Base-by-base conservation (phyloP, 2,797 vertebrate species). In the Psittacula derbiana region DNA sequence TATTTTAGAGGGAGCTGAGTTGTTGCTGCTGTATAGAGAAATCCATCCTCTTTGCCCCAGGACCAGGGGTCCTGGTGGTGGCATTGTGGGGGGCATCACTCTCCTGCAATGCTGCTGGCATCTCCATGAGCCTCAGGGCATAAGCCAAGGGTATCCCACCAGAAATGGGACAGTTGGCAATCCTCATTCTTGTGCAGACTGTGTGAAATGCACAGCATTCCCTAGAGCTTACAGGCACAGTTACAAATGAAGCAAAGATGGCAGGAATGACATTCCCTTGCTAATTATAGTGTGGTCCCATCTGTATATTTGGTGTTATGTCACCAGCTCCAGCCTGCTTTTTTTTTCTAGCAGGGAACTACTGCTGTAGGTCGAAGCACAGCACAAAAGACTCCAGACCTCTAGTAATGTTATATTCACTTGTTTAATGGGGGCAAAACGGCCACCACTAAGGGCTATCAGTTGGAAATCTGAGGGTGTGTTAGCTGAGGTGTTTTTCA, bases 201-300 rank as follows among this genome's bases (percentile, higher is more conserved):
- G 88, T 94, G 95, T 93, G 96, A 95, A 96, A 92, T 95, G 95
- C 88, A 94, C 95, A 92, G 93, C 95, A 95, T 97, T 96, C 97
- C 95, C 92, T 84, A 89, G 95, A 96, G 96, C 95, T 96, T 96
- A 95, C 94, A 93, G 94, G 93, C 96, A 64, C 91, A 73, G 92
- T 92, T 92, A 96, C 95, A 95, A 95, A 96, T 0, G 88, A 94
- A 94, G 94, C 84, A 86, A 90, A 95, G 93, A 93, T 93, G 96
- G 95, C 93, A 95, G 92, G 94, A 94, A 92, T 96, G 97, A 95
- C 96, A 96, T 96, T 95, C 96, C 95, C 91, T 91, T 94, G 96
- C 96, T 97, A 97, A 97, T 96, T 97, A 96, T 97, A 97, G 90
- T 69, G 50, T 93, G 74, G 90, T 90, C 95, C 96, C 96, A 95